These are phyloP conservation scores for Mercenaria mercenaria DNA, from an alignment of 1,140 invertebrate species.

Conservation along the genomic window DNA sequence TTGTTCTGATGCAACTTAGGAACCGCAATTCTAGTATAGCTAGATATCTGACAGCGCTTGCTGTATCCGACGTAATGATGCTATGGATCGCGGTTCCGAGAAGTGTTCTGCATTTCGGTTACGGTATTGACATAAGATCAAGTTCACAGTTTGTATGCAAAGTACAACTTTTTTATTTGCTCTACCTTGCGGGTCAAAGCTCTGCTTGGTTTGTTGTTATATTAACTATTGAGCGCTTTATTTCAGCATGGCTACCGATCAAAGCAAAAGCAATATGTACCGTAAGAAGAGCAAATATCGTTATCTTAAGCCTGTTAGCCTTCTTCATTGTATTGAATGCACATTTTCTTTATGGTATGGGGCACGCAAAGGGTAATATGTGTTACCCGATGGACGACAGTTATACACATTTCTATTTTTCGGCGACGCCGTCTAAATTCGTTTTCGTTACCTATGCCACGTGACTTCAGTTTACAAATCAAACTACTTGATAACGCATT, in stretches of 20 bases:
- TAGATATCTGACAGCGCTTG: constrained; percentile 65
- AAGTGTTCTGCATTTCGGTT: constrained; percentile 63
- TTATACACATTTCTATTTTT: no score
- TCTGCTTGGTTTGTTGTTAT: constrained; percentile 74
- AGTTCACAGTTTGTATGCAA: constrained; percentile 59
- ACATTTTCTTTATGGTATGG: constrained; percentile 29
- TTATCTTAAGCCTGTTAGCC: not conserved
- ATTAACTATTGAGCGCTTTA: constrained; percentile 73
- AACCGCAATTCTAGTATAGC: constrained; percentile 37
- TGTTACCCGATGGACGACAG: no score
- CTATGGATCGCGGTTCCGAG: constrained; percentile 70
- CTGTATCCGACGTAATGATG: constrained; percentile 66
- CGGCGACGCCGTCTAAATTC: no score
- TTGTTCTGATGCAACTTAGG: constrained; percentile 33
- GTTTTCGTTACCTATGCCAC: no score
- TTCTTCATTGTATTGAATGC: not conserved
- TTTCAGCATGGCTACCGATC: constrained; percentile 71
- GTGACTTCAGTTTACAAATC: no score
- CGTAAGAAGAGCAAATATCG: not conserved
- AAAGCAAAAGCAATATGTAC: constrained; percentile 55
- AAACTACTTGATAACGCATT: no score
- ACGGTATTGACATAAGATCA: constrained; percentile 64
- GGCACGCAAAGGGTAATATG: no score
- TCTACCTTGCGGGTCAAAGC: constrained; percentile 60
- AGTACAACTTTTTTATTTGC: constrained; percentile 58